Conservation (phyloP, 2,113 vertebrate genomes). For the Porphyrio hochstetteri region DNA sequence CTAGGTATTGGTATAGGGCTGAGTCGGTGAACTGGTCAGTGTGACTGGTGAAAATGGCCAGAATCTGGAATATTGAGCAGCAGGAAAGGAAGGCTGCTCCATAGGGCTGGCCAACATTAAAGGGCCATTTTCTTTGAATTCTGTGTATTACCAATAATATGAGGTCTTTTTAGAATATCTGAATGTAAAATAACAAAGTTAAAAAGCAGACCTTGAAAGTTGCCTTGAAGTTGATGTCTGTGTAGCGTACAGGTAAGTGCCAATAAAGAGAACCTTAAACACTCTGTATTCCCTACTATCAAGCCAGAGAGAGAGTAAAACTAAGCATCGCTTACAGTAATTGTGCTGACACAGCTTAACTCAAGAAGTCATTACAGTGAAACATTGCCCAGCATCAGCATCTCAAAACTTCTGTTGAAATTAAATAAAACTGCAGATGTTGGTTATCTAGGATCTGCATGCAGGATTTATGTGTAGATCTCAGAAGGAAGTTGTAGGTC, state of each 20-base stretch:
- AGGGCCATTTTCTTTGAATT: not conserved
- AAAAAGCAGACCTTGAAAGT: not conserved
- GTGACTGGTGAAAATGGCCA: not conserved
- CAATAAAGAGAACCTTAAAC: not conserved
- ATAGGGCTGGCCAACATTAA: not conserved
- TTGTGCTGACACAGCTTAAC: not conserved
- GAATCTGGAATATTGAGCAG: not conserved
- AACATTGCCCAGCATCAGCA: not conserved
- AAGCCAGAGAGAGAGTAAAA: not conserved
- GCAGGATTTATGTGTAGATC: constrained; percentile 31
- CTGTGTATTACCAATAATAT: not conserved
- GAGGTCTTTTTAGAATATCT: not conserved
- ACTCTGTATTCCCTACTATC: not conserved
- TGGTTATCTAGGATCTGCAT: constrained; percentile 24
- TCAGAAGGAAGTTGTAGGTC: constrained; percentile 37
- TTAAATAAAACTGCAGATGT: not conserved
- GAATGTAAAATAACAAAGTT: not conserved
- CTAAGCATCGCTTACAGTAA: not conserved
- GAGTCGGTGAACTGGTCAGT: not conserved
- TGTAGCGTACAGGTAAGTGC: not conserved
- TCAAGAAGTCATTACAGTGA: not conserved
- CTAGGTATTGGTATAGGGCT: not conserved
- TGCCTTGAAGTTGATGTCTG: not conserved
- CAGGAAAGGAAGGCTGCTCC: not conserved
- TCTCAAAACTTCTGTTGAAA: not conserved